Evolutionary conservation across 2,888 invertebrate genomes (phyloP).

Genomic region (Blera fallax): DNA sequence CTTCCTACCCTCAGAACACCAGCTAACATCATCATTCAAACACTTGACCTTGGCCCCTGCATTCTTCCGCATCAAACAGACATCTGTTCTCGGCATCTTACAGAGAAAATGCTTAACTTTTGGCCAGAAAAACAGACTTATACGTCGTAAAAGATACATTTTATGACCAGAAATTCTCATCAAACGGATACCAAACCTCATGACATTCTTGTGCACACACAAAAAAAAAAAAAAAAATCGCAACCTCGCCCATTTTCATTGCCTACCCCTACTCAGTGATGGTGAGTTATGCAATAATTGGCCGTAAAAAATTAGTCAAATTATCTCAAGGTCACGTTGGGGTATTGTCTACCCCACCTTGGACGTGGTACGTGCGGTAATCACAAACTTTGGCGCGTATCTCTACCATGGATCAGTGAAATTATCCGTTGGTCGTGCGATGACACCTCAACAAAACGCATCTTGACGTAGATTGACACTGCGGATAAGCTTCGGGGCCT

Average conservation of each 20-base stretch:
- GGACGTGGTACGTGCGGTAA: conserved; percentile 53
- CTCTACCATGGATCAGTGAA: conserved; percentile 39
- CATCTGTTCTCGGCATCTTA: conserved; percentile 2
- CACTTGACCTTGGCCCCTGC: conserved; percentile 47
- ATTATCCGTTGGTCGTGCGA: conserved; percentile 36
- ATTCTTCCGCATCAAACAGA: conserved; percentile 42
- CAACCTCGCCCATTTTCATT: conserved; percentile 39
- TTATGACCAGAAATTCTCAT: neutral
- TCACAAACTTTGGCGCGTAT: conserved; percentile 4
- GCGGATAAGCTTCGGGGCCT: conserved; percentile 25
- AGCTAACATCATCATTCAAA: conserved; percentile 16
- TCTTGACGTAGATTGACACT: conserved; percentile 58
- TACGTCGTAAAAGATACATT: conserved; percentile 39
- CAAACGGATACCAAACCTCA: neutral
- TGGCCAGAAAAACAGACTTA: neutral
- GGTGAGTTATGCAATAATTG: conserved; percentile 57
- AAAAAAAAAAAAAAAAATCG: neutral
- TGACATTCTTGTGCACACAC: conserved; percentile 15
- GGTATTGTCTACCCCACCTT: conserved; percentile 12
- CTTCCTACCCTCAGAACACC: neutral
- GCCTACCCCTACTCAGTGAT: neutral
- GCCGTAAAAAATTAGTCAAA: conserved; percentile 47
- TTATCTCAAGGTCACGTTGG: conserved; percentile 38
- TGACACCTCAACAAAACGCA: conserved; percentile 59
- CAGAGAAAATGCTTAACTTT: neutral